Base-by-base conservation (phyloP, 2,888 invertebrate species). In the Cataglyphis rosenhaueri region DNA sequence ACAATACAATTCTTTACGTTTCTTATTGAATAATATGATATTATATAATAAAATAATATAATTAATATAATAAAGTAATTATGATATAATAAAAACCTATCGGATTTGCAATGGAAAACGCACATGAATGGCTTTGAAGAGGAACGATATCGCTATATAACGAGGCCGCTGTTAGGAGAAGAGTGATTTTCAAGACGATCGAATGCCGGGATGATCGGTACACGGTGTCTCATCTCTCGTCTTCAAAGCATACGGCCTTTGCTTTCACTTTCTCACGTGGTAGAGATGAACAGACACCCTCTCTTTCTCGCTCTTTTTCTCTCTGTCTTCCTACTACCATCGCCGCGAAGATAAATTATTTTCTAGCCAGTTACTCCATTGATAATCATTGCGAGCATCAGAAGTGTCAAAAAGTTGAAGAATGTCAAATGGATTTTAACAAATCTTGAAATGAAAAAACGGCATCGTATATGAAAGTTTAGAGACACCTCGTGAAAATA, bases 211-310 rank as follows among this genome's bases (percentile, higher is more conserved):
- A 81, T 59, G 82, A 79, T 86, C 86, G 82, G 79, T 82, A 85
- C 70, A 48, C 75, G 84, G 84, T 59, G 71, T 81, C 82, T 83
- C 81, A 74, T 71, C 76, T 71, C 76, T 85, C 75, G 71, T 84
- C 84, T 83, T 62, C 66, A 41, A 68, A 44, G 52, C 81, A 65
- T 83, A 86, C 86, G 85, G 84, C 88, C 86, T 90, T 91, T 90
- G 92, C 92, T 92, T 92, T 92, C 92, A 92, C 92, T 92, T 92
- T 92, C 92, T 92, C 92, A 92, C 92, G 92, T 92, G 92, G 86
- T 71, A 85, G 84, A 88, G 85, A 86, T 87, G 79, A 86, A 85
- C 76, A 85, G 87, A 90, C 88, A 86, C 79, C 84, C 87, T 87
- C 84, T 81, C 83, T 85, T 66, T 78, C 75, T 81, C 88, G 85